phyloP scores from a whole-genome alignment of 2,113 vertebrate genomes.

The Stercorarius parasiticus region DNA sequence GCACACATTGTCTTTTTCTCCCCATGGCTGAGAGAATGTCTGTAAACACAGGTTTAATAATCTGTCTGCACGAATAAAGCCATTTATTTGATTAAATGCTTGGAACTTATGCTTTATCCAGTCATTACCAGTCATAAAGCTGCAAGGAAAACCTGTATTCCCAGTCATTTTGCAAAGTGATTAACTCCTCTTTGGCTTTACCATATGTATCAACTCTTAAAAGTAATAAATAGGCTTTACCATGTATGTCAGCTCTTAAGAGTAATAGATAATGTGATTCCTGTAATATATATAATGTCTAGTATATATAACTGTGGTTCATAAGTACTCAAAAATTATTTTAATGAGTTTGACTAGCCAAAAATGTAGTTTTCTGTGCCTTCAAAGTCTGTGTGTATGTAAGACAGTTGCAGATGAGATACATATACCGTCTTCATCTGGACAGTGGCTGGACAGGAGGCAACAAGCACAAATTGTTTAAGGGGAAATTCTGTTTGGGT shows the following conservation, averaged over 20 bases:
- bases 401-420: background rate
- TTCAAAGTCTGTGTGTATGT: background rate
- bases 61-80: background rate
- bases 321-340: background rate
- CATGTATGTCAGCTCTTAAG: background rate
- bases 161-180: background rate
- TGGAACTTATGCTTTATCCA: background rate
- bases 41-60: background rate
- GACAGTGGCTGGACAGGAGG: background rate
- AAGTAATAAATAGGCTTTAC: background rate
- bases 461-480: background rate
- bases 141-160: background rate
- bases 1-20: background rate
- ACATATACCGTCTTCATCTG: rapidly evolving
- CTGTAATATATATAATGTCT: background rate
- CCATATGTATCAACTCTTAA: background rate
- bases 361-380: background rate
- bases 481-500: background rate
- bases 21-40: background rate
- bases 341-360: background rate
- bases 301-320: background rate
- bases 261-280: background rate
- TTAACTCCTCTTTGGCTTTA: background rate
- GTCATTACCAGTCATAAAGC: background rate
- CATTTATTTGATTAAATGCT: background rate